phyloP scores from a whole-genome alignment of 2,888 invertebrate species.

The Stenurella melanura region DNA sequence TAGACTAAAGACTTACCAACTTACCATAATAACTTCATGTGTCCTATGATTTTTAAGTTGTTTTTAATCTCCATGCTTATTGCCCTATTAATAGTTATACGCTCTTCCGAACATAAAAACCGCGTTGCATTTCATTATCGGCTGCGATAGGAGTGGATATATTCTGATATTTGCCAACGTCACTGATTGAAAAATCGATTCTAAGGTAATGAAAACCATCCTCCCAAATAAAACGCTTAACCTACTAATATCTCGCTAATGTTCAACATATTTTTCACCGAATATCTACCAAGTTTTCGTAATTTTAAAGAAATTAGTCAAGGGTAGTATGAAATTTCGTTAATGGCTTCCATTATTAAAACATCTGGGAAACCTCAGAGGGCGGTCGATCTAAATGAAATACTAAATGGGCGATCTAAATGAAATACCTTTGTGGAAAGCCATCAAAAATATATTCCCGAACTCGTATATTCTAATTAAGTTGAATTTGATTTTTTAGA shows the following conservation, averaged over 20 bases:
- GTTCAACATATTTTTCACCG: slow-evolving; percentile 22
- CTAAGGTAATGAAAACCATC: slow-evolving; percentile 4
- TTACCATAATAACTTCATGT: too few relatives aligned
- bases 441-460: neutral
- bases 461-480: neutral
- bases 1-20: too few relatives aligned
- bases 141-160: neutral
- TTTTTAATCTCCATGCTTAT: too few relatives aligned
- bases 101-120: neutral
- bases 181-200: slow-evolving; percentile 25
- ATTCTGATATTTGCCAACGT: neutral
- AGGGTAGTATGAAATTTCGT: slow-evolving; percentile 24
- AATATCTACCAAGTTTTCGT: slow-evolving; percentile 18
- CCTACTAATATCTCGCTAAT: slow-evolving; percentile 18
- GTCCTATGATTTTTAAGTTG: too few relatives aligned
- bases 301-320: slow-evolving; percentile 27
- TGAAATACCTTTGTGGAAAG: neutral
- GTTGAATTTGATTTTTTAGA: slow-evolving; percentile 4
- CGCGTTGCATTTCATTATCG: neutral
- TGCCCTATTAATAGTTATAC: too few relatives aligned
- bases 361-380: slow-evolving; percentile 9
- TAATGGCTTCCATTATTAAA: slow-evolving; percentile 26
- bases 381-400: neutral
- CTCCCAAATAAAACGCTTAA: slow-evolving; percentile 12
- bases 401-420: too few relatives aligned